phyloP scores from a whole-genome alignment of 2,113 vertebrate genomes.

The Ophthalmolycus amberensis region DNA sequence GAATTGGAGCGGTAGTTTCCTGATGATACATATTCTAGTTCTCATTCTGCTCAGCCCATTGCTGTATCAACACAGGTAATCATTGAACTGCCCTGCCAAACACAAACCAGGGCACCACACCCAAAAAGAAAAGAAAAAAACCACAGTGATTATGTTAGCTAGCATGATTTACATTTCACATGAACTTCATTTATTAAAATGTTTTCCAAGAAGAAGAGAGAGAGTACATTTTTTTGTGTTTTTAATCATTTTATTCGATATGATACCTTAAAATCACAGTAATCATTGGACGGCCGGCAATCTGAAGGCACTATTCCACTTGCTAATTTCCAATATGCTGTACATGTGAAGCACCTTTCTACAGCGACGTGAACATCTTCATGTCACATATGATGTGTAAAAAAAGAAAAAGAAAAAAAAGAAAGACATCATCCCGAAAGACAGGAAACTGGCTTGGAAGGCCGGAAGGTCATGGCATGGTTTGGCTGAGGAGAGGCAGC shows the following conservation, averaged over 20 bases:
- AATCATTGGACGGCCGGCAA: conserved; percentile 19
- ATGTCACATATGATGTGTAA: conserved; percentile 30
- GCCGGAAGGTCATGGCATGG: conserved; percentile 53
- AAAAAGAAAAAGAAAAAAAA: conserved; percentile 39
- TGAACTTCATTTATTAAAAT: not conserved
- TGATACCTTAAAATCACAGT: conserved; percentile 53
- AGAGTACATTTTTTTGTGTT: not conserved
- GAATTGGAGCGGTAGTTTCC: conserved; percentile 69
- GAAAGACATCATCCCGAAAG: not conserved
- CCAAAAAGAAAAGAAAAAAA: not conserved
- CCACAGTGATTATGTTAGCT: not conserved
- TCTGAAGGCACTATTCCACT: conserved; percentile 53
- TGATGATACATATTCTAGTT: conserved; percentile 49
- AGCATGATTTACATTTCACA: not conserved
- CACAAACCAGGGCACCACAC: conserved; percentile 11
- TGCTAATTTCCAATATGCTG: conserved; percentile 2
- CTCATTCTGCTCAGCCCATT: conserved; percentile 55
- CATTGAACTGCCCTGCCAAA: conserved; percentile 46
- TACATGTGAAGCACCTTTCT: conserved; percentile 25
- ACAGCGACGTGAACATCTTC: conserved; percentile 27
- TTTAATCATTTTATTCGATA: conserved; percentile 44
- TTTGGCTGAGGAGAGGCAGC: conserved; percentile 72
- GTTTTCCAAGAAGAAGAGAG: not conserved
- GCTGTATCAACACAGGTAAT: conserved; percentile 64
- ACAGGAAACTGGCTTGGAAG: conserved; percentile 41